Base-by-base conservation (phyloP, 2,797 vertebrate species). In the Manis crassicaudata region DNA sequence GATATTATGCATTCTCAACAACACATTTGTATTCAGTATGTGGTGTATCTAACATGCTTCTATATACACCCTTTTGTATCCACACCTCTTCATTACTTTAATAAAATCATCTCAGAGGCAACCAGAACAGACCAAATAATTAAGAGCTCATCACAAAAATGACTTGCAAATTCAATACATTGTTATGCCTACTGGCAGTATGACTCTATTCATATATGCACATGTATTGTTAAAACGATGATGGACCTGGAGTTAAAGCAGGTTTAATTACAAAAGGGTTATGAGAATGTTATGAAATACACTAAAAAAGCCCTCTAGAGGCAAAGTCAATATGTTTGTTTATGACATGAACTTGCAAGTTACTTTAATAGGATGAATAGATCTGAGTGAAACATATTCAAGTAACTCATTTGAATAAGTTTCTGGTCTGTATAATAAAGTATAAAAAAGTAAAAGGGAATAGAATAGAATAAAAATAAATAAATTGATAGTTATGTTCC, bases 51-150 rank as follows among this genome's bases (percentile, higher is more conserved):
- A 13, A 56, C 27, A 75, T 70, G 50, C 40, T 88, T 75, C 60
- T 54, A 32, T 80, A 50, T 62, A 46, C 5, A 73, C 56, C 20
- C 62, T 92, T 84, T 63, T 84, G 20, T 73, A 58, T 13, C 54
- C 86, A 67, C 20, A 54, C 7, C 27, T 90, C 18, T 72, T 92
- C 88, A 90, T 84, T 84, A 65, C n/a, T 84, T 94, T 92, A 88
- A 92, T 92, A 88, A 92, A 96, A 77, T 82, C 72, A 62, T 63
- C 29, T 43, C 35, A 82, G 46, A 68, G 79, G 46, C 14, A 90
- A 80, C 14, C 40, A 97, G 18, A 97, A 56, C 80, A 92, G 94
- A 97, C 96, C 81, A 76, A 97, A 97, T 95, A 96, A 97, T 97
- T 82, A 97, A 85, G 7, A 37, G 5, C 90, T 92, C 72, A 85